Conservation (phyloP, 2,113 vertebrate genomes). For the Apus apus region DNA sequence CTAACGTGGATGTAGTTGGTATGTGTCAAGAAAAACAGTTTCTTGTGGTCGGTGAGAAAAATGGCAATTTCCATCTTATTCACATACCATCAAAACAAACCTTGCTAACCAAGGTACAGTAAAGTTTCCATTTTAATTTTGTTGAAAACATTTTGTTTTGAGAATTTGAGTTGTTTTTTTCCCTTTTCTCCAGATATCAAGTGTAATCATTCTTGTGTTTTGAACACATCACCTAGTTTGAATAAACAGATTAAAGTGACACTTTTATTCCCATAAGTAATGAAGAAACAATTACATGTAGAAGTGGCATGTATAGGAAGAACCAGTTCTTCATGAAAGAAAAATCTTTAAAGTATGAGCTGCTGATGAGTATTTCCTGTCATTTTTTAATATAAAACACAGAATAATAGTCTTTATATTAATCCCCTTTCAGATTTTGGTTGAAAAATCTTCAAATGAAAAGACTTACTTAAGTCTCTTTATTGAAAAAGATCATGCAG, state of each 20-base stretch:
- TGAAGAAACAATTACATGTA: not conserved
- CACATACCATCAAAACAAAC: constrained; percentile 88
- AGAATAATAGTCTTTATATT: not conserved
- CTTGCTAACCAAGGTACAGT: constrained; percentile 86
- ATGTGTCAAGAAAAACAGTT: constrained; percentile 88
- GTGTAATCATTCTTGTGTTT: not conserved
- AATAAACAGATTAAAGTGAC: not conserved
- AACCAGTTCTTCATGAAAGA: not conserved
- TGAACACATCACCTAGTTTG: not conserved
- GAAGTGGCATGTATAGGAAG: not conserved
- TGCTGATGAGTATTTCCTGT: not conserved
- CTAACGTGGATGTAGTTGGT: constrained; percentile 86
- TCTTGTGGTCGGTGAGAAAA: constrained; percentile 92
- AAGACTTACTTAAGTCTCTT: constrained; percentile 83
- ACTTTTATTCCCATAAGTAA: not conserved
- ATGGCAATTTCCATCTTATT: constrained; percentile 90
- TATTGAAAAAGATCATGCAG: constrained; percentile 79
- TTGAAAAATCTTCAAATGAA: constrained; percentile 68
- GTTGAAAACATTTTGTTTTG: not conserved
- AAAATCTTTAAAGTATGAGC: not conserved
- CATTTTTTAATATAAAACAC: not conserved
- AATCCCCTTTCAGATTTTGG: constrained; percentile 77
- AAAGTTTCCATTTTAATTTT: not conserved
- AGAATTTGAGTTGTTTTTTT: not conserved
- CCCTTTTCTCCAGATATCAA: not conserved